Base-by-base conservation (phyloP, 2,888 invertebrate species). In the Physocephala rufipes region DNA sequence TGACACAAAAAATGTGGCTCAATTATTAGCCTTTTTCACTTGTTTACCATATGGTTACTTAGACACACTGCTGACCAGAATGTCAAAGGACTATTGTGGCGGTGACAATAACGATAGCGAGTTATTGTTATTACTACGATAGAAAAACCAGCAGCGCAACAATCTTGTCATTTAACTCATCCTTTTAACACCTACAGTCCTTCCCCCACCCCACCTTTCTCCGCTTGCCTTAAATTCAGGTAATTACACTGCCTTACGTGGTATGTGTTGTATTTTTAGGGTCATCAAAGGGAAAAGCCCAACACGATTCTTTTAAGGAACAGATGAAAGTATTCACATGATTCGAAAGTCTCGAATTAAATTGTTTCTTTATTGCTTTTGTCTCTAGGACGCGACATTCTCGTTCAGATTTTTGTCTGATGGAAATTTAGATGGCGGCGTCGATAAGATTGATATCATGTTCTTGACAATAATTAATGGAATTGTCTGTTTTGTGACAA, bases 181-280 rank as follows among this genome's bases (percentile, higher is more conserved):
- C 68, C 68, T 68, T 61, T 61, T 59, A 49, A 68, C 68, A 68
- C 68, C 51, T 59, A 61, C n/a, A n/a, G n/a, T n/a, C n/a, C n/a
- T n/a, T n/a, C n/a, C n/a, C n/a, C n/a, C n/a, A n/a, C n/a, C n/a
- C n/a, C n/a, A n/a, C n/a, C n/a, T n/a, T n/a, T n/a, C n/a, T n/a
- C n/a, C n/a, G n/a, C n/a, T n/a, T n/a, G 28, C 47, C 61, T n/a
- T n/a, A 24, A 4, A 21, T n/a, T 26, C 13, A 21, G 15, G 45
- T 4, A 55, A 15, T 13, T 55, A n/a, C n/a, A n/a, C n/a, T n/a
- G n/a, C n/a, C n/a, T n/a, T n/a, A n/a, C n/a, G n/a, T n/a, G n/a
- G n/a, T n/a, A n/a, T n/a, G n/a, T n/a, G n/a, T n/a, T n/a, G n/a
- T n/a, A n/a, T n/a, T n/a, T n/a, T n/a, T n/a, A n/a, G n/a, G n/a